Base-by-base conservation (phyloP, 2,888 invertebrate genomes). In the Cecidostiba fungosa region DNA sequence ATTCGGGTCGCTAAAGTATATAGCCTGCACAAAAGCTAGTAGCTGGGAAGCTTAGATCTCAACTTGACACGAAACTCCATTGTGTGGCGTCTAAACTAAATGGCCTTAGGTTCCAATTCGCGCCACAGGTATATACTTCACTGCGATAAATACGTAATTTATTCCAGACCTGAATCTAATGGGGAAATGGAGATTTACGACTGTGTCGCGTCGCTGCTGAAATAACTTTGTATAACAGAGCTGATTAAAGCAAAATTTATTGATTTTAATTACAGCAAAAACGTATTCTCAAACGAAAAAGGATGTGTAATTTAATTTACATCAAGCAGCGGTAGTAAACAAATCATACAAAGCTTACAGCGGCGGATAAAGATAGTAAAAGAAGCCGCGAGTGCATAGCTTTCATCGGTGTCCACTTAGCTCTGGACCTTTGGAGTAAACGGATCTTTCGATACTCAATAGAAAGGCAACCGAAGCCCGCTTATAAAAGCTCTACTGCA, bases 41-140 rank as follows among this genome's bases (percentile, higher is more conserved):
- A n/a, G n/a, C n/a, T n/a, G n/a, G 72, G 14, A 72, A 72, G 72
- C 72, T 72, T 23, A 72, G 39, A 72, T 72, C 72, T 39, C 72
- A 72, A 72, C 72, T 72, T 72, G 72, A 72, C 72, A 72, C 72
- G 39, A 39, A 72, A 72, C 72, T 72, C 72, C 36, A 72, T 72
- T 72, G 72, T 72, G 29, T 29, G 39, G 39, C 72, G 39, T 39
- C 39, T 43, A 72, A 43, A 72, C 72, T 72, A 72, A 72, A 72
- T 72, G 72, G 43, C 39, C 39, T 39, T 72, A 39, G 39, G 39
- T 72, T 72, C 39, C 72, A 39, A 72, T 72, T 72, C 72, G 72
- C 4, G 72, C 72, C 23, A 23, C 39, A 72, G 72, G 72, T 39
- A n/a, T n/a, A n/a, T n/a, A 72, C 39, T 39, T 39, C 39, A 23